Base-by-base conservation (phyloP, 2,113 vertebrate genomes). In the Hemiscyllium ocellatum region DNA sequence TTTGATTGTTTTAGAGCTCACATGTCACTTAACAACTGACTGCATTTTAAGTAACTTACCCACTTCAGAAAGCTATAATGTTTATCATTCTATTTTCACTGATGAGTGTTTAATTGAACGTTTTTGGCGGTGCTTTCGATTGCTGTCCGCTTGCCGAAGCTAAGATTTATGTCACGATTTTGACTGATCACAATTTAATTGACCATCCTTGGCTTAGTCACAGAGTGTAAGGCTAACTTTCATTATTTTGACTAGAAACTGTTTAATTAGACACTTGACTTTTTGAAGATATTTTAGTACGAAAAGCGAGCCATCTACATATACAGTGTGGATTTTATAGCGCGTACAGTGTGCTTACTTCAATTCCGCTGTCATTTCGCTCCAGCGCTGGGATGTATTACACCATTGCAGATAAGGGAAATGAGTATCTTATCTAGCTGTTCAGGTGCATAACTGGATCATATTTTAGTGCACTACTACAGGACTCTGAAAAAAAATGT, bases 381-480 rank as follows among this genome's bases (percentile, higher is more conserved):
- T 97, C 97, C 97, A 96, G 97, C 96, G 97, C 97, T 97, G 96
- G 97, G 97, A 97, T 98, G 98, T 98, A 98, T 98, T 98, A 98
- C 98, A 98, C 98, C 98, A 98, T 97, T 97, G 97, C 97, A 98
- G 98, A 98, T 98, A 99, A 98, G 98, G 96, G 97, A 97, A 98
- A 98, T 98, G 97, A 98, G 97, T 97, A 98, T 97, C 97, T 98
- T 99, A 99, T 99, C 98, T 98, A 96, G 97, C 96, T 97, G 97
- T 97, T 98, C 98, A 98, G 98, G 97, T 97, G 97, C 97, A 97
- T 97, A 96, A 97, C 97, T 96, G 97, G 97, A 96, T 97, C 98
- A 98, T 98, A 98, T 97, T 97, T 97, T 97, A 95, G 78, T 97
- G 97, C 97, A 97, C 97, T 97, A 96, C 96, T 96, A 97, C 97